Evolutionary conservation across 2,113 vertebrate genomes (phyloP).

Genomic region (Calidris pygmaea): DNA sequence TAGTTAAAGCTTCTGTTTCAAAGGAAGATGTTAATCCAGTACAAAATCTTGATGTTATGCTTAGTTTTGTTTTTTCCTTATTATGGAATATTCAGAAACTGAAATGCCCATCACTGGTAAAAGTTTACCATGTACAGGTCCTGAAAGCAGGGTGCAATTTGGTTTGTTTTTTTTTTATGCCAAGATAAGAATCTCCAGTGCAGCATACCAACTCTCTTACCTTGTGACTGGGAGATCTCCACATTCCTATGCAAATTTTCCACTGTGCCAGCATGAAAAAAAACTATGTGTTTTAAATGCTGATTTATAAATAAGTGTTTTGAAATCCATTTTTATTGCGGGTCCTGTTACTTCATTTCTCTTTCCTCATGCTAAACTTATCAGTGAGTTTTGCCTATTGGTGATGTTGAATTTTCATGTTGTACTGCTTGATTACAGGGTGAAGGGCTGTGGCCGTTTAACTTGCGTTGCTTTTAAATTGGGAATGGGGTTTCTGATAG

Average conservation of each 20-base stretch:
- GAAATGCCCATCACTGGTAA: neutral
- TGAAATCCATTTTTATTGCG: neutral
- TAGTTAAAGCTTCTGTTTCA: neutral
- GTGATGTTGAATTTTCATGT: neutral
- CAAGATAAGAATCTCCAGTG: neutral
- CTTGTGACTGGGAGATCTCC: neutral
- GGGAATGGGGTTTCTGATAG: neutral
- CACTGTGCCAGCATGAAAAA: neutral
- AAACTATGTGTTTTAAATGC: neutral
- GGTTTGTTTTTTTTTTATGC: neutral
- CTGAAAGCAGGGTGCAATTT: neutral
- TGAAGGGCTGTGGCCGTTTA: neutral
- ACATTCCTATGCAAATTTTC: neutral
- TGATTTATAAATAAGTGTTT: neutral
- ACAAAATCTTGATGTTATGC: neutral
- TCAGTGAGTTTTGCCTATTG: neutral
- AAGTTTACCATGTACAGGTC: neutral
- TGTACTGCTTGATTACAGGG: neutral
- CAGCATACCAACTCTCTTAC: neutral
- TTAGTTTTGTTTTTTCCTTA: neutral
- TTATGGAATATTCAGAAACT: neutral
- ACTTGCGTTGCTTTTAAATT: rapidly evolving
- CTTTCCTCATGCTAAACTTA: neutral
- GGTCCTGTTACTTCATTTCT: neutral
- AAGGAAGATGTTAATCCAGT: neutral